These are phyloP conservation scores for Crocidura indochinensis DNA, from an alignment of 2,797 vertebrate genomes.

Conservation along the genomic window DNA sequence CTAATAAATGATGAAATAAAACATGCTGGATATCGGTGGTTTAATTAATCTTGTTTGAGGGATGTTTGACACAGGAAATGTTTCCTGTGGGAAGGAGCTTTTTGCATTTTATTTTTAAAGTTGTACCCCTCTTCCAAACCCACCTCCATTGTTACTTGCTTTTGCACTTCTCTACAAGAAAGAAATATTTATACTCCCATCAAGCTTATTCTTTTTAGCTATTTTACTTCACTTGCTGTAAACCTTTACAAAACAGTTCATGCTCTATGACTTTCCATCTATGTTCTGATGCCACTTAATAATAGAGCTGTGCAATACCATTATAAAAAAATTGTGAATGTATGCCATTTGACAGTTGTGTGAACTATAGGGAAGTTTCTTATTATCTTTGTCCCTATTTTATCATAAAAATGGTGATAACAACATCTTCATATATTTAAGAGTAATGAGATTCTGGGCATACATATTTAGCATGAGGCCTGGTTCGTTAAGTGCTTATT, in stretches of 20 bases:
- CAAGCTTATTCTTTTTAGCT: background rate
- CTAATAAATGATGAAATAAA: background rate
- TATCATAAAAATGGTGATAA: background rate
- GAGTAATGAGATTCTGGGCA: background rate
- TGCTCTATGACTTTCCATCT: background rate
- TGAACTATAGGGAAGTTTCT: background rate
- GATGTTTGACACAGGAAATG: background rate
- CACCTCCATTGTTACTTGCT: background rate
- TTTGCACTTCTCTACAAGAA: background rate
- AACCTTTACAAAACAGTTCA: background rate
- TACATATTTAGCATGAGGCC: background rate
- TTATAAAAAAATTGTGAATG: background rate
- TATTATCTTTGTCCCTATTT: background rate
- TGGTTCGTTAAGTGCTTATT: background rate
- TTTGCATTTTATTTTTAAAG: slow-evolving; percentile 9
- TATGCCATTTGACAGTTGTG: background rate
- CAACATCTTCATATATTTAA: background rate
- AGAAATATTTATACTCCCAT: background rate
- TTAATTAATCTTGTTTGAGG: slow-evolving; percentile 34
- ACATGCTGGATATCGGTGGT: background rate
- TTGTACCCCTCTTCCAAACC: background rate
- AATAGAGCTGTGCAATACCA: background rate
- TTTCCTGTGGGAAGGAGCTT: slow-evolving; percentile 5
- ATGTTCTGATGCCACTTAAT: background rate
- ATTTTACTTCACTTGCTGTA: background rate